phyloP scores from a whole-genome alignment of 2,113 vertebrate species.

The Dermatemys mawii region DNA sequence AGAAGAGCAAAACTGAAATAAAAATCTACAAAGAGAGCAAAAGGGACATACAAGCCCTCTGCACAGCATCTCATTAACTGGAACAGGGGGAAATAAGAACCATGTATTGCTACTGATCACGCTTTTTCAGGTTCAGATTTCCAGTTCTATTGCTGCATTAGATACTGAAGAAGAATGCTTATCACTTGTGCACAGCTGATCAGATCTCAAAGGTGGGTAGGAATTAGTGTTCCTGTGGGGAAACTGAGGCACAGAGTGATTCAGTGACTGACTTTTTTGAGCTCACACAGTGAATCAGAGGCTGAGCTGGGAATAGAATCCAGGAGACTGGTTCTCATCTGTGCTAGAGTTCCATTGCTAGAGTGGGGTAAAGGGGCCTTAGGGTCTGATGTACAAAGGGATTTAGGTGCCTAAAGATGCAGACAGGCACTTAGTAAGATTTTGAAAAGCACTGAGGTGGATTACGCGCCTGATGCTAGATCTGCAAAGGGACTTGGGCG shows the following conservation, averaged over 20 bases:
- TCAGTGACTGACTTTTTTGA: too few species aligned
- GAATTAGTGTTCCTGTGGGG: not conserved
- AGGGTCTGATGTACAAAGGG: not conserved
- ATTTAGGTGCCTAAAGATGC: not conserved
- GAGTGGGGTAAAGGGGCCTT: not conserved
- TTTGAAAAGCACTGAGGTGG: not conserved
- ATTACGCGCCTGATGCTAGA: not conserved
- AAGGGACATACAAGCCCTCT: not conserved
- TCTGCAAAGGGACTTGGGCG: not conserved
- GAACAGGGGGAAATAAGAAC: not conserved
- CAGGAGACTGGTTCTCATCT: not conserved
- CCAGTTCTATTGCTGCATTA: not conserved
- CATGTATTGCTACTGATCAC: not conserved
- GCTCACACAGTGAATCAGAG: rapidly evolving
- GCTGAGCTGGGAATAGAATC: not conserved
- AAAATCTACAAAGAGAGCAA: not conserved
- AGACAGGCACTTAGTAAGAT: not conserved
- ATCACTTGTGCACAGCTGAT: not conserved
- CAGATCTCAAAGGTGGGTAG: rapidly evolving
- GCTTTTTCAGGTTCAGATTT: not conserved
- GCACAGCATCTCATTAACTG: not conserved
- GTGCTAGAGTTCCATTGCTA: not conserved
- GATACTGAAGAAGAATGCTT: not conserved
- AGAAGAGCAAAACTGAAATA: not conserved
- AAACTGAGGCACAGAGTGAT: not conserved